Base-by-base conservation (phyloP, 1,140 invertebrate genomes). In the Drosophila tristis region DNA sequence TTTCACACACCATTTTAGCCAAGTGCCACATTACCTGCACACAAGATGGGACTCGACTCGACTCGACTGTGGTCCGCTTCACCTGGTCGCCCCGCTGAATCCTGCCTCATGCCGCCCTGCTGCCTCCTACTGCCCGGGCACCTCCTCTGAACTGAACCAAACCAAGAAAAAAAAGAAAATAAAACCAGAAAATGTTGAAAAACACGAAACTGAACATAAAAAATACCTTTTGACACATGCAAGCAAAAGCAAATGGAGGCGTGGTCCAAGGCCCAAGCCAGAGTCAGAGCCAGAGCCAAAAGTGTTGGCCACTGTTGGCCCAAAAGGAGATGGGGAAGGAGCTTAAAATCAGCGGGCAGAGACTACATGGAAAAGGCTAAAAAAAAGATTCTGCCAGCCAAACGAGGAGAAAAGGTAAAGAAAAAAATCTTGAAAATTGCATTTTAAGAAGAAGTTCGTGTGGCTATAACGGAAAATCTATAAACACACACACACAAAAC, bases 1-100 rank as follows among this genome's bases (percentile, higher is more conserved):
- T 90, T 90, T 90, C 87, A 90, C 87, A 90, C 87, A 89, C 87
- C 84, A 90, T 90, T 90, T 90, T 90, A 90, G 82, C 80, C 87
- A 90, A 90, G 89, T 90, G 89, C 84, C 87, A 90, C 80, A 90
- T 90, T 90, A 90, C 89, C 87, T 91, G 87, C 87, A 89, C 81
- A 89, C 90, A 89, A 85, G 81, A 85, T 85, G 81, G 81, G 81
- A 85, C 80, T 74, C 77, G 55, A 80, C 80, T 74, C 77, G 55
- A 80, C 55, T 65, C 56, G 31, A 55, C 66, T 68, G 29, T 39
- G 56, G 51, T 62, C 45, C 50, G 31, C 20, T 31, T 60, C 43
- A 35, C 25, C 15, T 29, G 51, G 23, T 7, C 31, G 7, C 31
- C 16, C 5, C 9, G 26, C 8, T 11, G 45, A 20, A 20, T 20